Evolutionary conservation across 2,888 invertebrate genomes (phyloP).

Genomic region (Tetragnatha montana): DNA sequence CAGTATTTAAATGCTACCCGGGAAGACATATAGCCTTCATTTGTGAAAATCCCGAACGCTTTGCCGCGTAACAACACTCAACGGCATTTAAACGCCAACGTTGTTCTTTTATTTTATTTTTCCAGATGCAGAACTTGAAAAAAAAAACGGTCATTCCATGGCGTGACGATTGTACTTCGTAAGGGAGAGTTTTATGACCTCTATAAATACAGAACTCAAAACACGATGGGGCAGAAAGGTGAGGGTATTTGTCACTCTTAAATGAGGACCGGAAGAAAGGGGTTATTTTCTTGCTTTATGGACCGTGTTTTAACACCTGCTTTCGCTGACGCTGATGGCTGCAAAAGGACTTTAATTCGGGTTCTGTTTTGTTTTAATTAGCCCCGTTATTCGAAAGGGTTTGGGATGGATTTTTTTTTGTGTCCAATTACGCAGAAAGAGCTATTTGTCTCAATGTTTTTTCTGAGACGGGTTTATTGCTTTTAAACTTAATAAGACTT

Average conservation of each 20-base stretch:
- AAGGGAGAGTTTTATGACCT: constrained; percentile 9
- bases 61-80: constrained; percentile 18
- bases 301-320: neutral
- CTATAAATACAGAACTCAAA: constrained; percentile 18
- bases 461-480: too few species aligned
- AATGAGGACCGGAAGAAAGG: neutral
- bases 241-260: constrained; percentile 44
- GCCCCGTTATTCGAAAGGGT: neutral
- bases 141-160: neutral
- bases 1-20: neutral
- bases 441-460: neutral
- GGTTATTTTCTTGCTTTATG: neutral
- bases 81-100: constrained; percentile 1
- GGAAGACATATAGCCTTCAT: neutral
- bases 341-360: neutral
- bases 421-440: neutral
- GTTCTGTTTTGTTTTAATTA: neutral
- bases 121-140: neutral
- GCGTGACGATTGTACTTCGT: constrained; percentile 29
- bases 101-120: constrained; percentile 26
- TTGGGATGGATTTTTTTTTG: neutral
- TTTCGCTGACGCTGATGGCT: neutral
- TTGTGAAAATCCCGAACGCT: neutral
- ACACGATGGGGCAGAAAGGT: neutral
- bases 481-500: too few species aligned